Evolutionary conservation across 2,113 vertebrate genomes (phyloP).

Genomic region (Cricetomys ansorgei): DNA sequence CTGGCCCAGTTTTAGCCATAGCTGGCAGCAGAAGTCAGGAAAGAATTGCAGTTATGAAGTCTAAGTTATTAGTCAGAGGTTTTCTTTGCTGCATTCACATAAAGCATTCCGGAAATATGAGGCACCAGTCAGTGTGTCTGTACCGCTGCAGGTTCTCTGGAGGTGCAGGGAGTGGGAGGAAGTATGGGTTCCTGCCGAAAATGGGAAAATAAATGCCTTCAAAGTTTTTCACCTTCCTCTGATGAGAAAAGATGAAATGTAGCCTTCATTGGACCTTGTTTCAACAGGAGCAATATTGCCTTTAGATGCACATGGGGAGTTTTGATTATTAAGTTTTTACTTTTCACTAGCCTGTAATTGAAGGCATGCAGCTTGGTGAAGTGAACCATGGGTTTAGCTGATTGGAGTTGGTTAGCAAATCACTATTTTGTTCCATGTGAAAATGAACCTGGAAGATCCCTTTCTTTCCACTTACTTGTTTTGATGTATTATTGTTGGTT

Average conservation of each 20-base stretch:
- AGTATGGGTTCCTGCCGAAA: constrained; percentile 45
- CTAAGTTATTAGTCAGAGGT: not conserved
- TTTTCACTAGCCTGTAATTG: constrained; percentile 8
- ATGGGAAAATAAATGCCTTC: constrained; percentile 19
- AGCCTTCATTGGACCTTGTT: constrained; percentile 26
- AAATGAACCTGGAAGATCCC: not conserved
- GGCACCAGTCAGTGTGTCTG: constrained; percentile 18
- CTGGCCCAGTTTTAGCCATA: constrained; percentile 17
- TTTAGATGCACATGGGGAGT: not conserved
- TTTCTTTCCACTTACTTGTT: constrained; percentile 14
- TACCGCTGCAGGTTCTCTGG: constrained; percentile 27
- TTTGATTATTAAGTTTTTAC: constrained; percentile 53
- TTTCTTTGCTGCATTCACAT: constrained; percentile 51
- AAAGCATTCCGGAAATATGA: constrained; percentile 3
- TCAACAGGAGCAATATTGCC: not conserved
- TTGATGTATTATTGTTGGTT: not conserved
- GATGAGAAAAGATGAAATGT: constrained; percentile 33
- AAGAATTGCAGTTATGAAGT: constrained; percentile 62
- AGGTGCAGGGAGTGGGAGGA: constrained; percentile 2
- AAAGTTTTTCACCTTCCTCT: constrained; percentile 24
- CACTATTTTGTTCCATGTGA: not conserved
- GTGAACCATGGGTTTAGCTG: constrained; percentile 8
- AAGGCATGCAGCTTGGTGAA: not conserved
- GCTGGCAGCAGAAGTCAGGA: constrained; percentile 31
- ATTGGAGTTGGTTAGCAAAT: not conserved